phyloP scores from a whole-genome alignment of 2,888 invertebrate species.

The Ochropacha duplaris region DNA sequence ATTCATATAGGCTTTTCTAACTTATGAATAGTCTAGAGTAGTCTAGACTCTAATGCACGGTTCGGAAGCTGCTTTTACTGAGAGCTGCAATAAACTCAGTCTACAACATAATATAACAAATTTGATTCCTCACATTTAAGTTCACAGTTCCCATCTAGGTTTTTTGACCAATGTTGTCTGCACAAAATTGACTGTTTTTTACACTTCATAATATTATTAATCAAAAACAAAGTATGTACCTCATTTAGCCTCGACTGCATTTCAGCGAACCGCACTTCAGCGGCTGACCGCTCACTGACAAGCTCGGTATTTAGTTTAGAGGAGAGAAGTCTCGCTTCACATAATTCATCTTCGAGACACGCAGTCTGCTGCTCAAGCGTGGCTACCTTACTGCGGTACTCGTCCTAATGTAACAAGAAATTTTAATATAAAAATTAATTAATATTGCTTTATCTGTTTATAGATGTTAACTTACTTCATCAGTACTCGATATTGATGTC shows the following conservation, averaged over 20 bases:
- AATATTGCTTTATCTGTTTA: background rate
- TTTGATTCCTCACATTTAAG: no score
- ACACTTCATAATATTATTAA: background rate
- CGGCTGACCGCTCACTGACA: slow-evolving; percentile 93
- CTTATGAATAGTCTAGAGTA: no score
- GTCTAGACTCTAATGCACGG: no score
- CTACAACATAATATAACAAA: no score
- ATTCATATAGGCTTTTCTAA: no score
- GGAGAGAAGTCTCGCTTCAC: slow-evolving; percentile 90
- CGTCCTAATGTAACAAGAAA: slow-evolving; percentile 76
- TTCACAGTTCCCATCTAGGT: no score
- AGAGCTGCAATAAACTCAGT: no score
- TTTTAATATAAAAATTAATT: background rate
- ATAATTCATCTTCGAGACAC: slow-evolving; percentile 93
- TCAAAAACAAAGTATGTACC: slow-evolving; percentile 56
- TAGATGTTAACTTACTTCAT: slow-evolving; percentile 83
- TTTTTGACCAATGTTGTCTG: no score
- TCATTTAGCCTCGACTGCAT: slow-evolving; percentile 94
- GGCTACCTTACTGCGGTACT: slow-evolving; percentile 87
- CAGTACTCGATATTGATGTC: slow-evolving; percentile 87
- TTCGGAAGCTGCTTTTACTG: no score
- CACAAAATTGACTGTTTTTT: no score
- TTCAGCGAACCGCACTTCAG: slow-evolving; percentile 93
- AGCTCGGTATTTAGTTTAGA: slow-evolving; percentile 94
- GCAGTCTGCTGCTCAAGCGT: slow-evolving; percentile 92